phyloP scores from a whole-genome alignment of 2,888 invertebrate genomes.

The Acleris cristana region DNA sequence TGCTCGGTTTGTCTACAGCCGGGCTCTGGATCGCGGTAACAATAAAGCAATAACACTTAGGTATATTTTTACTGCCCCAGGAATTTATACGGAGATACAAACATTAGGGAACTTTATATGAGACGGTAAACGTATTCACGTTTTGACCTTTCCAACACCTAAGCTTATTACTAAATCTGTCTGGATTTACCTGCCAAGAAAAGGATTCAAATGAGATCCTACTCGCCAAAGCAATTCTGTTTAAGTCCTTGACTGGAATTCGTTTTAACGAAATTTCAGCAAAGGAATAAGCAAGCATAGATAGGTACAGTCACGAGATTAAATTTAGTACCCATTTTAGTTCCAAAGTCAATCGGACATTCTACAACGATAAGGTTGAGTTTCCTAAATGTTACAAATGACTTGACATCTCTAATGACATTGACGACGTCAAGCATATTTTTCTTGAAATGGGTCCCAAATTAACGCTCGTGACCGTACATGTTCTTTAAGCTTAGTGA shows the following conservation, averaged over 20 bases:
- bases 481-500: too few relatives aligned
- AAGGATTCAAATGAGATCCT: conserved; percentile 36
- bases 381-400: too few relatives aligned
- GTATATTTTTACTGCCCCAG: conserved; percentile 61
- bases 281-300: neutral
- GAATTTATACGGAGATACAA: conserved; percentile 32
- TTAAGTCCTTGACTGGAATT: conserved; percentile 18
- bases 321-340: too few relatives aligned
- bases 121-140: conserved; percentile 26
- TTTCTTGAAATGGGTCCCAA: too few relatives aligned
- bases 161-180: conserved; percentile 35
- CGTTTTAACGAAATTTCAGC: conserved; percentile 8
- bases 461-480: too few relatives aligned
- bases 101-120: conserved; percentile 20
- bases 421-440: too few relatives aligned
- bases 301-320: too few relatives aligned
- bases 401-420: too few relatives aligned
- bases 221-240: conserved; percentile 30
- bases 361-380: too few relatives aligned
- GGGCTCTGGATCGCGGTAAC: conserved; percentile 63
- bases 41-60: conserved; percentile 67
- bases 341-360: too few relatives aligned
- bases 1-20: conserved; percentile 64
- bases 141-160: conserved; percentile 28
- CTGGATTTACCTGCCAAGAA: conserved; percentile 37